A percentile compares a stretch with the other conserved stretches of the same genome.
Evolutionary conservation across 2,888 invertebrate genomes (phyloP).

Genomic region (Drosophila anceps): DNA sequence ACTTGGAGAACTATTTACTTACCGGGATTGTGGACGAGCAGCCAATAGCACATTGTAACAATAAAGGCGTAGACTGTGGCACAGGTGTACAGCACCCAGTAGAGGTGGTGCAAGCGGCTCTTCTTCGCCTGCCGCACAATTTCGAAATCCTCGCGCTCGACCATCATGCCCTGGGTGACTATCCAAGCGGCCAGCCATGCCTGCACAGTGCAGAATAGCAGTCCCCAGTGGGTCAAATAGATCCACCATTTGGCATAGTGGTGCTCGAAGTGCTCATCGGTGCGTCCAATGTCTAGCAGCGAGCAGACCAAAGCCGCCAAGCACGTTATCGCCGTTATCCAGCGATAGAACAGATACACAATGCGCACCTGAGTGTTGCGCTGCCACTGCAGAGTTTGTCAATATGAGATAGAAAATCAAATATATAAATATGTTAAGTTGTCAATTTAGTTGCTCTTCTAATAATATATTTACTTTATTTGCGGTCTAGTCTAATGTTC

Average conservation of each 20-base stretch:
- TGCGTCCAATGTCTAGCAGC: constrained; percentile 84
- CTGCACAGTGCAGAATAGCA: constrained; percentile 84
- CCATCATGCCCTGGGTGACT: constrained; percentile 86
- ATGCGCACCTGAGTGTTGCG: constrained; percentile 86
- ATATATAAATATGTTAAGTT: not conserved
- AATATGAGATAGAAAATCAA: not conserved
- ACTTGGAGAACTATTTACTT: constrained; percentile 50
- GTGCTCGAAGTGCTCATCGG: constrained; percentile 85
- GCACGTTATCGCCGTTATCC: constrained; percentile 85
- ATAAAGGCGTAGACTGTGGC: constrained; percentile 86
- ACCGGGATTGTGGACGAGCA: constrained; percentile 90
- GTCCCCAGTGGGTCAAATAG: constrained; percentile 85
- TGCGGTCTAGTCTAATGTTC: too few relatives aligned
- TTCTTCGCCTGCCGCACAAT: constrained; percentile 85
- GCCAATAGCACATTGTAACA: constrained; percentile 85
- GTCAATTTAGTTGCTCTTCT: not conserved
- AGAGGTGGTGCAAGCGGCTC: constrained; percentile 84
- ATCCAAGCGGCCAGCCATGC: constrained; percentile 86
- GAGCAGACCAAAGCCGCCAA: constrained; percentile 85
- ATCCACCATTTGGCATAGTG: constrained; percentile 86
- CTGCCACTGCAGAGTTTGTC: constrained; percentile 82
- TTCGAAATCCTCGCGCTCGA: constrained; percentile 85
- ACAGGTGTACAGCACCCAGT: constrained; percentile 85
- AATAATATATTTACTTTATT: not conserved
- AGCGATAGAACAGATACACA: constrained; percentile 85